These are phyloP conservation scores for Eubucco bourcierii DNA, from an alignment of 2,113 vertebrate genomes.

Conservation along the genomic window DNA sequence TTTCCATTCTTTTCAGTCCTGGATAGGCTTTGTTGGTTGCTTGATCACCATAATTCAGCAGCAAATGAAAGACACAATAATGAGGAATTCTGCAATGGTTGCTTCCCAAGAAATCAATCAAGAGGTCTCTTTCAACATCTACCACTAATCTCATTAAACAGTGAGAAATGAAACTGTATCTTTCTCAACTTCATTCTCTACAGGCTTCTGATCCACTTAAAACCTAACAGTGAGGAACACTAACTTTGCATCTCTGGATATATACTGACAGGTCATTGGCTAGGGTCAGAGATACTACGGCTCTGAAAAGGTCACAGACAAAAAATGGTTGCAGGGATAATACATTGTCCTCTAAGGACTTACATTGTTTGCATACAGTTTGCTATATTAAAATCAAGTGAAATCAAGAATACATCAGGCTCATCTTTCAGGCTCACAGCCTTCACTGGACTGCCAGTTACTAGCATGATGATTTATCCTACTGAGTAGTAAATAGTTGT, in stretches of 20 bases:
- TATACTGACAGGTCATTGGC: background rate
- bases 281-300: background rate
- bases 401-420: background rate
- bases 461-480: background rate
- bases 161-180: conserved; percentile 29
- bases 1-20: background rate
- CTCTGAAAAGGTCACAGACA: background rate
- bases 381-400: background rate
- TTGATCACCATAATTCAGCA: background rate
- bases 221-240: background rate
- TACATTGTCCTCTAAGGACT: background rate
- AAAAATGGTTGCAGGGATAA: background rate
- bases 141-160: conserved; percentile 57
- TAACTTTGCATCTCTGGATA: background rate
- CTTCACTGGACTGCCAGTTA: background rate
- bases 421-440: background rate
- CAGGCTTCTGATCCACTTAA: background rate
- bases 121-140: conserved; percentile 26
- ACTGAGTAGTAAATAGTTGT: background rate
- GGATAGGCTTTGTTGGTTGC: background rate
- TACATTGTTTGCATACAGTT: background rate
- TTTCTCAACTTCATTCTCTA: conserved; percentile 18
- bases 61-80: conserved; percentile 28
- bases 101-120: conserved; percentile 45
- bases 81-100: conserved; percentile 30